Evolutionary conservation across 2,797 vertebrate species (phyloP), one percentile per base, ranked within the genome.

Genomic region (Clarias fuscus): DNA sequence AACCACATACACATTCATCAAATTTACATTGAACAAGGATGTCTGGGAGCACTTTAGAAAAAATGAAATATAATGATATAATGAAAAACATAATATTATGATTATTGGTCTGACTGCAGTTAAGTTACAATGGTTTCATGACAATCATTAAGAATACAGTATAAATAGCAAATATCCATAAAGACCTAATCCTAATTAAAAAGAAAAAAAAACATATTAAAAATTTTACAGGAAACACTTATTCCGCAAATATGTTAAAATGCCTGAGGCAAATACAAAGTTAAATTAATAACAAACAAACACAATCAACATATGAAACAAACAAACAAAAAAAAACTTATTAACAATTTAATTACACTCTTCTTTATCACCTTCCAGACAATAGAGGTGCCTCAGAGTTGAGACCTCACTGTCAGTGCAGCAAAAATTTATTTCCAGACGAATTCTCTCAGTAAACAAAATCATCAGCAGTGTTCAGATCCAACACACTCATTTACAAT

Each of bases 371-470:
- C 93, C 87, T 91, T 90, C 90, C 86, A 90, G 92, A 92, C 90
- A 91, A 91, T 86, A 84, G 88, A 89, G 91, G 86, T 86, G 91
- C 90, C 83, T 93, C 93, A 92, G 91, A 94, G 87, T 87, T 90
- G 86, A 88, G 71, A 79, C 70, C 61, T 82, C 67, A 61, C 84
- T 77, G 85, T 82, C 84, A 86, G 67, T 87, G 78, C 82, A 22
- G 90, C 89, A 91, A 90, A 93, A 94, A 95, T 93, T 92, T 93
- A 95, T 95, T 94, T 92, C 82, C 85, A 91, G 91, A 93, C 88
- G 92, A 93, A 93, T 92, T 93, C 85, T 93, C 90, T 91, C 92
- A 91, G 92, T 92, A 93, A 92, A 92, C 92, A 93, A 92, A 94
- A 94, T 84, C 43, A 13, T 68, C 27, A 85, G 77, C 65, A 30